Base-by-base conservation (phyloP, 2,888 invertebrate genomes). In the Eristalinus sepulchralis region DNA sequence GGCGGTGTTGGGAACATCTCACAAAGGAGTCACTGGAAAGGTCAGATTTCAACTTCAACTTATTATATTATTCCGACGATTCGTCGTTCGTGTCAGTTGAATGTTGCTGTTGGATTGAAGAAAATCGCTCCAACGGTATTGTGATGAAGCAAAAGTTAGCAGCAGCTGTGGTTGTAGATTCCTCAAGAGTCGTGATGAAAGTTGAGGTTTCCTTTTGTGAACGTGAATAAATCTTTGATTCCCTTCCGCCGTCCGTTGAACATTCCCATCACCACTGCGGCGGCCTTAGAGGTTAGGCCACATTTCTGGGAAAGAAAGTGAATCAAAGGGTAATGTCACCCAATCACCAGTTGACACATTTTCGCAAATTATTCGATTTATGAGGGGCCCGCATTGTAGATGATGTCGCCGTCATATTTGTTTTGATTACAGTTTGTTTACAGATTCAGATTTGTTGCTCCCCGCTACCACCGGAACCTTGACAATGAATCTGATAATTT, bases 1-100 rank as follows among this genome's bases (percentile, higher is more conserved):
- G 47, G 10, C 8, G 10, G 34, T 4, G 2, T 27, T 27, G 27
- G 34, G 34, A 34, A 1, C 34, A 34, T 34, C 47, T 8, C 17
- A 47, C 47, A 47, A 68, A 72, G 60, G 13, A 80, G 60, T 47
- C 24, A 64, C 39, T 64, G n/a, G 66, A 75, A 67, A 85, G 84
- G 81, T 85, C 84, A 85, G 60, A 81, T 81, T 81, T 81, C 67
- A 85, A 76, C 81, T 85, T 85, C 81, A 85, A 76, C 67, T 77
- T 76, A 85, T 77, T 85, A 85, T 77, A 81, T 81, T 77, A 72
- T 85, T 76, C 47, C 70, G 60, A 62, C 39, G 60, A 55, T 76
- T n/a, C 5, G 81, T 76, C 53, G 63, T 71, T 57, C n/a, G n/a
- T 80, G 70, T 76, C 70, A 84, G 84, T 72, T 76, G 70, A 60